Evolutionary conservation across 1,140 invertebrate genomes (phyloP), one percentile per base, ranked within the genome.

Genomic region (Phocides pigmalion): DNA sequence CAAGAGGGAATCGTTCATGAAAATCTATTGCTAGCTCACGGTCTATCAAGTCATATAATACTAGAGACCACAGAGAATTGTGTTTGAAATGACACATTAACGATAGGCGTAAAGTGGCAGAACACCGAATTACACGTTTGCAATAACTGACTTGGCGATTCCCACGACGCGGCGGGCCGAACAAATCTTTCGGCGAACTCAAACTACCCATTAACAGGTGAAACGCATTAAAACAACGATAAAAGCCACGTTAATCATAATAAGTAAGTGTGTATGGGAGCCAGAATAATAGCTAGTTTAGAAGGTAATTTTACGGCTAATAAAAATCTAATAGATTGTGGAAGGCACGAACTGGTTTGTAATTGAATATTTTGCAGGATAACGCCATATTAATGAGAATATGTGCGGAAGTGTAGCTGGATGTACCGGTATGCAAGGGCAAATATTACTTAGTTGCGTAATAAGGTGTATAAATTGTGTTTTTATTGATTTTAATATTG

Each of bases 281-380:
- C 44, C 39, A 35, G 17, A 50, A 50, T 50, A 32, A 32, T 32
- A 3, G 14, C 47, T 25, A 32, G 12, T 50, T 35, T 22, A 51
- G 32, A 64, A 67, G 49, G 59, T 54, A 70, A 70, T 74, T 70
- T 74, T 68, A 62, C 65, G 53, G 39, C 46, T 66, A 68, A 70
- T 74, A 59, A 64, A 74, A 70, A 32, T 47, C 32, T 68, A 70
- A 68, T 70, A 51, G 51, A 70, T 73, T 54, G 49, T 62, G 44
- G 37, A 54, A 28, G 42, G 28, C 14, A 16, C 16, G 5, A 50
- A 32, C 15, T 1, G 3, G 12, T 2, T 16, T 14, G 6, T 50
- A 16, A 50, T 12, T 50, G 25, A 50, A 50, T 35, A 22, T 50
- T 50, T 28, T 49, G 8, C 16, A 15, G 17, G 6, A 20, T 46